These are phyloP conservation scores for Phalanger gymnotis DNA, from an alignment of 2,797 vertebrate species.

Conservation along the genomic window DNA sequence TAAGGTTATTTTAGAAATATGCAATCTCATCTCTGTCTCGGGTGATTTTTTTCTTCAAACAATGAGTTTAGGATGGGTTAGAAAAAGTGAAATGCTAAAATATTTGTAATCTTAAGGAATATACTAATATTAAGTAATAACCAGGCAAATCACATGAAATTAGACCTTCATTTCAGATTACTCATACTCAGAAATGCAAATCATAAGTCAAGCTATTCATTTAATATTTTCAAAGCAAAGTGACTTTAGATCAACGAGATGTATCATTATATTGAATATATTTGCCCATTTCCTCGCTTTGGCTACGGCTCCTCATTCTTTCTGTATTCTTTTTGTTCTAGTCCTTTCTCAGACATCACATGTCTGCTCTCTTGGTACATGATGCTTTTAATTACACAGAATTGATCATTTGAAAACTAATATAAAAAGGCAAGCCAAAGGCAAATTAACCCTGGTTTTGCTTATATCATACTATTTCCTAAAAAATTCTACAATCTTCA, in stretches of 20 bases:
- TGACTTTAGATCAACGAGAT: background rate
- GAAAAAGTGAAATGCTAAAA: conserved; percentile 37
- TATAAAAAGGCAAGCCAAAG: conserved; percentile 30
- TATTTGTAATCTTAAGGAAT: background rate
- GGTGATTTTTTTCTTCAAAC: conserved; percentile 32
- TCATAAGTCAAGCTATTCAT: background rate
- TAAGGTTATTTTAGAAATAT: conserved; percentile 62
- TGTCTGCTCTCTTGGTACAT: background rate
- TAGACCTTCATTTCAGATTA: conserved; percentile 4
- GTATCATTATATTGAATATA: background rate
- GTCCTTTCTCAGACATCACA: background rate
- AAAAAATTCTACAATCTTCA: conserved; percentile 25
- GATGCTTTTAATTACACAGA: conserved; percentile 37
- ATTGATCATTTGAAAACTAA: background rate
- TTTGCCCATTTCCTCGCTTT: background rate
- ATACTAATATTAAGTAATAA: background rate
- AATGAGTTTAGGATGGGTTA: background rate
- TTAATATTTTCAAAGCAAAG: background rate
- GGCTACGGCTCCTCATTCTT: background rate
- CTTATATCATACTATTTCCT: conserved; percentile 11
- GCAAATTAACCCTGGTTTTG: conserved; percentile 15
- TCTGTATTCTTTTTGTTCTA: background rate
- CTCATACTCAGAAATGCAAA: background rate
- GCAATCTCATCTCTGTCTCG: conserved; percentile 33
- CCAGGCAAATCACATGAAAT: background rate